Conservation (phyloP, 2,888 invertebrate genomes). For the Isotomurus palustris region DNA sequence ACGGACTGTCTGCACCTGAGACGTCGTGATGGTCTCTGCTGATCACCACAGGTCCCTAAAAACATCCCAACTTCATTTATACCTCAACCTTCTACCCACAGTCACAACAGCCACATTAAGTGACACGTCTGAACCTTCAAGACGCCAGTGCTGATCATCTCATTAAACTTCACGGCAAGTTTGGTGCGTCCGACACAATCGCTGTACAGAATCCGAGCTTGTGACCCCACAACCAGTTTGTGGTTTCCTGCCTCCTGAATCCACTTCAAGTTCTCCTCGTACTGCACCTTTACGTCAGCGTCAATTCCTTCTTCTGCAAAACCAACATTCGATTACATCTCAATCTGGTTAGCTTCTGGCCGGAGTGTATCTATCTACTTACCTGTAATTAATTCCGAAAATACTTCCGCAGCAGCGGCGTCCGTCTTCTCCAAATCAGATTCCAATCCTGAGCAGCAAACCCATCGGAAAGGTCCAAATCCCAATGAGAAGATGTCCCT, state of each 20-base stretch:
- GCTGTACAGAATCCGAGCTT: constrained; percentile 60
- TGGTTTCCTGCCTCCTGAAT: constrained; percentile 56
- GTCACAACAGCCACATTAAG: too few relatives aligned
- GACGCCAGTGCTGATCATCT: constrained; percentile 52
- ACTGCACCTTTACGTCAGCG: constrained; percentile 54
- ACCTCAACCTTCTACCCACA: too few relatives aligned
- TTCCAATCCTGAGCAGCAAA: constrained; percentile 56
- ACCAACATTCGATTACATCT: neutral
- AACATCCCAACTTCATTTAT: neutral
- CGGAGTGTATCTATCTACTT: neutral
- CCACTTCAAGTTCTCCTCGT: constrained; percentile 59
- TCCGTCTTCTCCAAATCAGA: constrained; percentile 57
- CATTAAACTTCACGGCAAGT: constrained; percentile 57
- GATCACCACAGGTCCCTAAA: constrained; percentile 56
- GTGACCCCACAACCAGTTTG: constrained; percentile 56
- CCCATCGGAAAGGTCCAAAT: constrained; percentile 64
- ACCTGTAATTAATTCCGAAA: constrained; percentile 50
- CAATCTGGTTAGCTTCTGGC: constrained; percentile 1
- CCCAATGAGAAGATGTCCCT: constrained; percentile 61
- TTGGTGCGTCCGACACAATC: constrained; percentile 56
- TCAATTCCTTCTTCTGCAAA: constrained; percentile 49
- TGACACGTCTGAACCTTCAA: constrained; percentile 51
- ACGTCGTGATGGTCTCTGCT: constrained; percentile 63
- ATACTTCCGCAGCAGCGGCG: constrained; percentile 53
- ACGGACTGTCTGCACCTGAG: constrained; percentile 60